Conservation (phyloP, 2,797 vertebrate genomes). For the Anomalospiza imberbis region DNA sequence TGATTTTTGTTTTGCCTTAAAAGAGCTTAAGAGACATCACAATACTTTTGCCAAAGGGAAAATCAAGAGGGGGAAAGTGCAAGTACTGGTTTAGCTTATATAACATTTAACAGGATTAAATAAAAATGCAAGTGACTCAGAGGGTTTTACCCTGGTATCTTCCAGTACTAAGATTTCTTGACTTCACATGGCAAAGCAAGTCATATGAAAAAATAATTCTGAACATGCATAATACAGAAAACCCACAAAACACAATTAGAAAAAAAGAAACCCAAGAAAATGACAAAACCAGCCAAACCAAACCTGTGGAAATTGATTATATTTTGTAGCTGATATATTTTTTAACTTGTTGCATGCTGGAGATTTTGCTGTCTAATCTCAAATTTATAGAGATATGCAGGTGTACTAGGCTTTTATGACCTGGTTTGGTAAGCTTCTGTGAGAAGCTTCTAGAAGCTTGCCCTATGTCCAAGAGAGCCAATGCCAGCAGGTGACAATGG, state of each 20-base stretch:
- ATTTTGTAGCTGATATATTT: background rate
- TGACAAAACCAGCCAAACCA: background rate
- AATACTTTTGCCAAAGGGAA: slow-evolving; percentile 1
- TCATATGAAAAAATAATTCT: background rate
- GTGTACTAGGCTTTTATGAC: background rate
- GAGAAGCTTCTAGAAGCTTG: background rate
- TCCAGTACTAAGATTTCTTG: background rate
- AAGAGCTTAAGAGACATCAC: slow-evolving; percentile 23
- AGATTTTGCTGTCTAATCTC: background rate
- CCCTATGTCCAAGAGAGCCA: background rate
- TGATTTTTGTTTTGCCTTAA: slow-evolving; percentile 30
- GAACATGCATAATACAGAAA: background rate
- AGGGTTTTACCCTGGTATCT: background rate
- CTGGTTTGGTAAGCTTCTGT: background rate
- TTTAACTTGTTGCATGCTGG: background rate
- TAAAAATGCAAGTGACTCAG: background rate
- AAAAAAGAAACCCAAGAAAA: rapidly evolving
- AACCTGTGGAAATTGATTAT: background rate
- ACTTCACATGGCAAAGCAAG: background rate
- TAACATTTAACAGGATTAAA: background rate
- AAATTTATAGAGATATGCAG: background rate
- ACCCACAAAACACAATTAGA: background rate
- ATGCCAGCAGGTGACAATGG: too few species aligned
- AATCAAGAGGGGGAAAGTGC: background rate
- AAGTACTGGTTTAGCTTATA: background rate